Evolutionary conservation across 2,113 vertebrate species (phyloP).

Genomic region (Acanthisitta chloris): DNA sequence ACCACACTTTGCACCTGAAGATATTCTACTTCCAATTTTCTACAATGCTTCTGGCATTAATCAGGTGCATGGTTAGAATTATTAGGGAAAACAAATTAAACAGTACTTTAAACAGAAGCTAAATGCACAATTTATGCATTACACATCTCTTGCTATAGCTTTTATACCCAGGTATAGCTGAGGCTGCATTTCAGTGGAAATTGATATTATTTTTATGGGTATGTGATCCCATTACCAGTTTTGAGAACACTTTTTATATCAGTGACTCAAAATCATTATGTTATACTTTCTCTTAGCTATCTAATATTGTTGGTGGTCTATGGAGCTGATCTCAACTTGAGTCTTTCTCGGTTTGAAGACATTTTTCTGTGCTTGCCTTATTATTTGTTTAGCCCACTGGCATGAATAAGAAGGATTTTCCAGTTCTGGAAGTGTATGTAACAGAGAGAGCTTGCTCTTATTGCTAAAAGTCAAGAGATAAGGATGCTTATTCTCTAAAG

Average conservation of each 20-base stretch:
- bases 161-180: background rate
- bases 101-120: background rate
- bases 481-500: background rate
- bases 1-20: background rate
- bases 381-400: constrained; percentile 9
- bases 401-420: background rate
- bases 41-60: constrained; percentile 11
- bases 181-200: constrained; percentile 5
- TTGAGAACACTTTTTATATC: background rate
- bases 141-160: background rate
- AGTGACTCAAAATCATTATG: background rate
- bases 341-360: background rate
- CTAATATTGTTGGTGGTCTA: background rate
- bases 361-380: background rate
- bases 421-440: background rate
- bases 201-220: background rate
- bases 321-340: background rate
- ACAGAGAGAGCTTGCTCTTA: background rate
- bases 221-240: background rate
- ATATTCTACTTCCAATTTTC: constrained; percentile 18
- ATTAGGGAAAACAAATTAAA: constrained; percentile 48
- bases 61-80: constrained; percentile 14
- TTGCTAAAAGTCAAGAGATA: background rate
- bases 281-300: background rate
- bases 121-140: background rate